Base-by-base conservation (phyloP, 2,113 vertebrate genomes). In the Proterorhinus semilunaris region DNA sequence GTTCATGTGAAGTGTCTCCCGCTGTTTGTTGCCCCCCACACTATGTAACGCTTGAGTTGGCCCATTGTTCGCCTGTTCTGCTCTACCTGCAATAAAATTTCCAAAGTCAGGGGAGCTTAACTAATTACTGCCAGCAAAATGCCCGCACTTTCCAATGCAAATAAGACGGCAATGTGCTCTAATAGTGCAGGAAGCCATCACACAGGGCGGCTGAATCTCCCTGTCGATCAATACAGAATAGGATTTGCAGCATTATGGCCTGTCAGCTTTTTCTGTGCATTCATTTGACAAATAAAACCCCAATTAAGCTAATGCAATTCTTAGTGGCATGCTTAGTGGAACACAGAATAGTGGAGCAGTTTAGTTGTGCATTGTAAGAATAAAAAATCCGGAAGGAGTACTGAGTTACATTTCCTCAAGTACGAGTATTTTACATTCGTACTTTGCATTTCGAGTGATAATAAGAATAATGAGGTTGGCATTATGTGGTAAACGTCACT, bases 11-110 rank as follows among this genome's bases (percentile, higher is more conserved):
- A 21, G 15, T 69, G 75, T 74, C 72, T 79, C 71, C 66, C 65
- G 65, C 72, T 86, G 72, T 87, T 88, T 76, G 77, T 83, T 47
- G 66, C 74, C 69, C 74, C 68, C 57, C 66, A 48, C 80, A 80
- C 62, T 64, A 72, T 68, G 86, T 66, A 83, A 87, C 76, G 81
- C 86, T 86, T 87, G 82, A 83, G 71, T 83, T 85, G 74, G 79
- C 65, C 79, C 77, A 87, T 83, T 88, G 86, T 87, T 87, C 75
- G 74, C 63, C 62, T 5, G 43, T 80, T 83, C 74, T 84, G 75
- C 78, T 80, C 68, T 82, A 89, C 88, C 87, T 91, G 87, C 79
- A 89, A 89, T 90, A 87, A 90, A 81, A 90, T 88, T 88, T 87
- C 82, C 72, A 87, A 86, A 90, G 81, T 78, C 83, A 84, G 66